A percentile compares a stretch with the other conserved stretches of the same genome.
These are phyloP conservation scores for Macrotis lagotis DNA, from an alignment of 2,113 vertebrate species.

Conservation along the genomic window DNA sequence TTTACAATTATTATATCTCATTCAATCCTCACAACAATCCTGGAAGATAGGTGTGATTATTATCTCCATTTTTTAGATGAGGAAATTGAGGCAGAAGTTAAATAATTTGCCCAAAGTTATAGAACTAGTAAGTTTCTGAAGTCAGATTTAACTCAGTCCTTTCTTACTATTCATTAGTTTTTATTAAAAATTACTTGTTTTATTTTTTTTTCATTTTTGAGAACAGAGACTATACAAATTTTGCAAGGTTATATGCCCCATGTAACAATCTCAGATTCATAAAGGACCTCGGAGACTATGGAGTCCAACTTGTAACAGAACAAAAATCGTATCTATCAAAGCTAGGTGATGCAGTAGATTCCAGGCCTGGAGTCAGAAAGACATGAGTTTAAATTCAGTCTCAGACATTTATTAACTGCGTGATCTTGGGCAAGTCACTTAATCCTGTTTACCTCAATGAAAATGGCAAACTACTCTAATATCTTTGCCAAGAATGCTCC, in stretches of 20 bases:
- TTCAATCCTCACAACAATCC: not conserved
- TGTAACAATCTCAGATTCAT: not conserved
- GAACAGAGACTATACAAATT: not conserved
- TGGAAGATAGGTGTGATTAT: not conserved
- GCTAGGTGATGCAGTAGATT: not conserved
- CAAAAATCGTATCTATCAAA: not conserved
- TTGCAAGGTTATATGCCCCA: not conserved
- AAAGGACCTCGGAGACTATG: not conserved
- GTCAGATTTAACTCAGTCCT: too few relatives aligned
- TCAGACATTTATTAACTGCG: not conserved
- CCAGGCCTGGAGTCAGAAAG: too few relatives aligned
- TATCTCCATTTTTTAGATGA: not conserved
- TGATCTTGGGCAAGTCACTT: not conserved
- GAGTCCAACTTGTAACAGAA: not conserved
- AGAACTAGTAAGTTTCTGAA: not conserved
- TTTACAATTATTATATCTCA: not conserved
- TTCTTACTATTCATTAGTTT: fast-evolving
- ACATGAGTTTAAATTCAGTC: not conserved
- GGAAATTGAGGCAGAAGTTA: not conserved
- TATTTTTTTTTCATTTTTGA: not conserved
- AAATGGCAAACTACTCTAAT: not conserved
- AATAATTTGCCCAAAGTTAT: not conserved
- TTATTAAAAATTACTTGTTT: not conserved
- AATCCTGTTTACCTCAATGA: not conserved
- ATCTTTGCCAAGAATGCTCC: not conserved